Conservation (phyloP, 2,113 vertebrate genomes). For the Coreoperca whiteheadi region DNA sequence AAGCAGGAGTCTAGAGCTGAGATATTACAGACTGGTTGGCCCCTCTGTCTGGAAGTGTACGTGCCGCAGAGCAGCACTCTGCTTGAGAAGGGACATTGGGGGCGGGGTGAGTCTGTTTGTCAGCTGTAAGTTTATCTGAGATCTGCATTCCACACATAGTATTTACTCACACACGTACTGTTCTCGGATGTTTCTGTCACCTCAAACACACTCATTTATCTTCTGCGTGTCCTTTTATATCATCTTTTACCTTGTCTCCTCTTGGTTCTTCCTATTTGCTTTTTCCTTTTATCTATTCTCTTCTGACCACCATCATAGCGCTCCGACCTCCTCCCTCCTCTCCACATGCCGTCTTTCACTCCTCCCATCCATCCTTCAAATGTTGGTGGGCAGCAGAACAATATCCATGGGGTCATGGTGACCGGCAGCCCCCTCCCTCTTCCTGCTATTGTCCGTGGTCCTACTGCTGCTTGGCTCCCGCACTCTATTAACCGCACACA, state of each 20-base stretch:
- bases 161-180: slow-evolving; percentile 2
- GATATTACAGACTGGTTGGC: slow-evolving; percentile 74
- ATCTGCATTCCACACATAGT: slow-evolving; percentile 3
- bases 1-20: slow-evolving; percentile 74
- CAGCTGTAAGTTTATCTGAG: slow-evolving; percentile 51
- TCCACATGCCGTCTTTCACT: slow-evolving; percentile 49
- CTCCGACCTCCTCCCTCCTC: slow-evolving; percentile 33
- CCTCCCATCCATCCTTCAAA: slow-evolving; percentile 74
- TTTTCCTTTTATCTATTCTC: slow-evolving; percentile 61
- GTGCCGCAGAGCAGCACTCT: slow-evolving; percentile 77
- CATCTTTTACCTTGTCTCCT: slow-evolving; percentile 34
- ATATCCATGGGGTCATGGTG: slow-evolving; percentile 77
- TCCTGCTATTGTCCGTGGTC: slow-evolving; percentile 79
- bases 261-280: slow-evolving; percentile 58
- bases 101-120: slow-evolving; percentile 52
- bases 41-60: slow-evolving; percentile 78
- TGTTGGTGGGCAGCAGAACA: slow-evolving; percentile 72
- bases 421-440: slow-evolving; percentile 76
- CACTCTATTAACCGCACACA: slow-evolving; percentile 66
- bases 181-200: background rate
- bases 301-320: slow-evolving; percentile 31
- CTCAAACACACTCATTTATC: slow-evolving; percentile 1
- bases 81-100: slow-evolving; percentile 36
- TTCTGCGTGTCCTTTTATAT: slow-evolving; percentile 18
- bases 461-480: slow-evolving; percentile 66